Evolutionary conservation across 2,888 invertebrate species (phyloP).

Genomic region (Dicranocentrus wangi): DNA sequence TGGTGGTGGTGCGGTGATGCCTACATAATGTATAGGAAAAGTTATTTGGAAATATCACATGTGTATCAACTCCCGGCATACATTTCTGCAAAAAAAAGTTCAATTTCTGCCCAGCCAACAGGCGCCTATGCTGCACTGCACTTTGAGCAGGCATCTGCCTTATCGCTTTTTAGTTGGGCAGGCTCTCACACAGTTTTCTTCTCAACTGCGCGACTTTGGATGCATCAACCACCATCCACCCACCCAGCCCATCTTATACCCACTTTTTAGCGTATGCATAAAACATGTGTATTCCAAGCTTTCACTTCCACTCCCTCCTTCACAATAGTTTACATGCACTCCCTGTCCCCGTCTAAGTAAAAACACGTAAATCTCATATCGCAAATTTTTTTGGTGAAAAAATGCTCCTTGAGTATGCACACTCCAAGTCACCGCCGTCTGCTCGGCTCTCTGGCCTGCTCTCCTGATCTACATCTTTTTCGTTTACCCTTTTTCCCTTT

Average conservation of each 20-base stretch:
- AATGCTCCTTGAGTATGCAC: not conserved
- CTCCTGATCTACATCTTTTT: not conserved
- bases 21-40: conserved; percentile 24
- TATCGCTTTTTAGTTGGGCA: not conserved
- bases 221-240: too few species aligned
- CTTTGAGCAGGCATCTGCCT: not conserved
- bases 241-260: too few species aligned
- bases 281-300: conserved; percentile 22
- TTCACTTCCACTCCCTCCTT: conserved; percentile 25
- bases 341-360: not conserved
- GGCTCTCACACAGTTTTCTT: too few species aligned
- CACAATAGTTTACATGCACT: not conserved
- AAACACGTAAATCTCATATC: conserved; percentile 44
- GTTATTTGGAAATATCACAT: conserved; percentile 10
- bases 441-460: not conserved
- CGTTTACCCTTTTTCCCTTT: not conserved
- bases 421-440: not conserved
- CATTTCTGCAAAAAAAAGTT: not conserved
- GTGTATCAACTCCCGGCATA: not conserved
- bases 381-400: conserved; percentile 31
- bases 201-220: too few species aligned
- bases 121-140: not conserved
- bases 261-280: conserved; percentile 42
- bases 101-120: too few species aligned
- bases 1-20: too few species aligned